A percentile compares a stretch with the other conserved stretches of the same genome.
phyloP scores from a whole-genome alignment of 92 coral and sea anemone genomes.

The Zoanthus sociatus region DNA sequence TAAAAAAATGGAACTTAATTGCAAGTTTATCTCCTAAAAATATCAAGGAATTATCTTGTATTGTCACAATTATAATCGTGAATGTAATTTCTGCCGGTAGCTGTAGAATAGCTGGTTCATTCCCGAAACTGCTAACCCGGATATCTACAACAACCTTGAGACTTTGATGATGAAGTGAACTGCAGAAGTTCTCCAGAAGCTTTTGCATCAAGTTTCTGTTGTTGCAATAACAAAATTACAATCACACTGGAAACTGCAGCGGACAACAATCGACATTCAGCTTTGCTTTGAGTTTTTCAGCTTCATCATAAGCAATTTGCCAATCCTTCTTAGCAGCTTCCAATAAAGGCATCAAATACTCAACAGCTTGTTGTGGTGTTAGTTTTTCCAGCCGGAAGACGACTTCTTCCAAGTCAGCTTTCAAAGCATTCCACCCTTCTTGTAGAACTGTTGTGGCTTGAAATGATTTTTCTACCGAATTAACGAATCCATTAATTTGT shows the following conservation, averaged over 20 bases:
- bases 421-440: constrained; percentile 19
- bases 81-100: too few relatives aligned
- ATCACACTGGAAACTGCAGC: constrained; percentile 1
- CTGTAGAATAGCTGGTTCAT: too few relatives aligned
- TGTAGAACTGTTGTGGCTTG: not conserved
- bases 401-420: constrained; percentile 19
- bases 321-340: constrained; percentile 30
- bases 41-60: too few relatives aligned
- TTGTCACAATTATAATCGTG: too few relatives aligned
- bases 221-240: not conserved
- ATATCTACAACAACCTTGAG: too few relatives aligned
- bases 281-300: not conserved
- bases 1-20: too few relatives aligned
- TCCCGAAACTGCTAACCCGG: too few relatives aligned
- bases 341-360: constrained; percentile 12
- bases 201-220: not conserved
- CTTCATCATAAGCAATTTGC: not conserved
- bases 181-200: not conserved
- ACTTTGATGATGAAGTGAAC: too few relatives aligned
- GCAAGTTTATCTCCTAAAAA: too few relatives aligned
- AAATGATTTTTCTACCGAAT: not conserved
- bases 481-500: constrained; percentile 7
- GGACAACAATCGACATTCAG: not conserved
- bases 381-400: not conserved
- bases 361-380: not conserved